Evolutionary conservation across 1,140 invertebrate species (phyloP), one percentile per base, ranked within the genome.

Genomic region (Drosophila melanica): DNA sequence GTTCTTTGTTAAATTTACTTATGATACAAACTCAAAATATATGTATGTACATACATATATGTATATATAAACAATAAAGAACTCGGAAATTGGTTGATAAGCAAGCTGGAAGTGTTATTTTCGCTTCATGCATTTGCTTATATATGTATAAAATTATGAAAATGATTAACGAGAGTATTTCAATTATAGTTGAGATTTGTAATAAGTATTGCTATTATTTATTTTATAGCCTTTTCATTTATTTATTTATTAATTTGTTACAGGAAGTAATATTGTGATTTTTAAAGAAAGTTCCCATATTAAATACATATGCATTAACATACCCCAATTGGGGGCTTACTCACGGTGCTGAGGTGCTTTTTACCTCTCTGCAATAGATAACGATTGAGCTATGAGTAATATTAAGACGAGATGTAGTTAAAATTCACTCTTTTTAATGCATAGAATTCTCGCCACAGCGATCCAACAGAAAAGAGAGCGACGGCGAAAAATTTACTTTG

Each of bases 351-450:
- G 51, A 35, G 33, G 45, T 48, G 35, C 53, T 14, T 59, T 48
- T 5, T 12, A 23, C n/a, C 11, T n/a, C 4, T 14, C 3, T 55
- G 8, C 8, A 3, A 35, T 39, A 39, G 47, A 50, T 66, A 50
- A 18, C 53, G 54, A 63, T 51, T 8, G 20, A n/a, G 54, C 64
- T 54, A 68, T 73, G 70, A 68, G 64, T 73, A 73, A 73, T 73
- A 59, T 20, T 4, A 11, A 51, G 33, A 41, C 44, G 48, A 35
- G 63, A 27, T 14, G 35, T 9, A 47, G 23, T 51, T 33, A 23
- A 23, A 4, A 23, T 2, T n/a, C n/a, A n/a, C n/a, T n/a, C n/a
- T n/a, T n/a, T n/a, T 20, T 4, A 11, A 51, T 27, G 27, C 23
- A 27, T 0, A 6, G 5, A 23, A 27, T 20, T 48, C 12, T n/a